These are phyloP conservation scores for Diadophis punctatus DNA, from an alignment of 2,113 vertebrate species.

Conservation along the genomic window DNA sequence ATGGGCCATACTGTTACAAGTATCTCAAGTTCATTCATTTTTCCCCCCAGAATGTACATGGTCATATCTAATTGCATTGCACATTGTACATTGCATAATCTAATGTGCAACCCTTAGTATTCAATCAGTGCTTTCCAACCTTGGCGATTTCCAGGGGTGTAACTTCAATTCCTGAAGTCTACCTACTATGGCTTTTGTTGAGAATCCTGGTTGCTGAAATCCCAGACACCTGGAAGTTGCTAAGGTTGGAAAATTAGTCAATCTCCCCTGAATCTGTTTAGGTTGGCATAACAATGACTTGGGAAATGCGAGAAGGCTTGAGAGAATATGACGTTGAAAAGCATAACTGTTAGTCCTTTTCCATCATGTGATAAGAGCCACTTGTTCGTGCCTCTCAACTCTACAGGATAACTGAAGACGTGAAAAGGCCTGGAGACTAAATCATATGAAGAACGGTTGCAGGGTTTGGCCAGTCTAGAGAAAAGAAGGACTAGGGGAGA, in stretches of 20 bases:
- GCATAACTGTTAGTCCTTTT: neutral
- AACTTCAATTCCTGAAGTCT: neutral
- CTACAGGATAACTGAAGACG: no score
- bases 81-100: neutral
- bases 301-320: neutral
- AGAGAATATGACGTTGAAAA: neutral
- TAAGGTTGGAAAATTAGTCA: no score
- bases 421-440: no score
- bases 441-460: no score
- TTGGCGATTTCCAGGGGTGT: neutral
- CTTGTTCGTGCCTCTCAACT: no score
- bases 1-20: constrained; percentile 29
- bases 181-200: no score
- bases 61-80: no score
- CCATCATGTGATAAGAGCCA: no score
- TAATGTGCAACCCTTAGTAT: neutral
- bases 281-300: neutral
- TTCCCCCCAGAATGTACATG: neutral
- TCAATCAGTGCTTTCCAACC: neutral
- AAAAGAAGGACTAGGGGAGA: no score
- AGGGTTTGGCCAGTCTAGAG: no score
- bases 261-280: neutral
- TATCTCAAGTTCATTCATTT: neutral
- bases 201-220: neutral
- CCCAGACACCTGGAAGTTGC: neutral